Conservation (phyloP, 2,888 invertebrate genomes). For the Epinotia brunnichana region DNA sequence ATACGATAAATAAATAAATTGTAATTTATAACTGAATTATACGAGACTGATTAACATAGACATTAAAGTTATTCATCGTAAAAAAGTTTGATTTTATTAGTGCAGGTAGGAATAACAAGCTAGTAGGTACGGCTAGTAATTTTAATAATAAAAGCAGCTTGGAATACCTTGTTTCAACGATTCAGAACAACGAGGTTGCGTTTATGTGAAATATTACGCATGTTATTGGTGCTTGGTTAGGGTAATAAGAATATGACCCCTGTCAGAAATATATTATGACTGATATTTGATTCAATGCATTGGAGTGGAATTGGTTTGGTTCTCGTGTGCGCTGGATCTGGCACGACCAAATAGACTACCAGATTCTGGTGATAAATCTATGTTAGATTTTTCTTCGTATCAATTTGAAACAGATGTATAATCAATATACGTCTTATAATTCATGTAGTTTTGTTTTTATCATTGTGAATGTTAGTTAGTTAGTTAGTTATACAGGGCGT, state of each 20-base stretch:
- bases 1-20: too few relatives aligned
- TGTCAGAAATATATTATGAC: neutral
- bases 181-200: neutral
- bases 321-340: too few relatives aligned
- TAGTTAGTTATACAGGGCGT: too few relatives aligned
- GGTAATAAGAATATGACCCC: neutral
- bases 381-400: too few relatives aligned
- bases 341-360: neutral
- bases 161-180: conserved; percentile 1
- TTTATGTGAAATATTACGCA: neutral
- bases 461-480: too few relatives aligned
- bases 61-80: conserved; percentile 24
- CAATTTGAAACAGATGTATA: too few relatives aligned
- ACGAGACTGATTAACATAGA: conserved; percentile 32
- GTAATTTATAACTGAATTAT: conserved; percentile 34
- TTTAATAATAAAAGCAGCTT: neutral
- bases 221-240: neutral
- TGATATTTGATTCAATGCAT: neutral
- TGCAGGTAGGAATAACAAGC: neutral
- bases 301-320: too few relatives aligned
- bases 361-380: too few relatives aligned
- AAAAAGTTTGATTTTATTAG: conserved; percentile 26
- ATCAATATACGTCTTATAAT: too few relatives aligned
- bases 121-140: neutral
- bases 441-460: too few relatives aligned